Evolutionary conservation across 2,797 vertebrate genomes (phyloP).

Genomic region (Cyclura pinguis): DNA sequence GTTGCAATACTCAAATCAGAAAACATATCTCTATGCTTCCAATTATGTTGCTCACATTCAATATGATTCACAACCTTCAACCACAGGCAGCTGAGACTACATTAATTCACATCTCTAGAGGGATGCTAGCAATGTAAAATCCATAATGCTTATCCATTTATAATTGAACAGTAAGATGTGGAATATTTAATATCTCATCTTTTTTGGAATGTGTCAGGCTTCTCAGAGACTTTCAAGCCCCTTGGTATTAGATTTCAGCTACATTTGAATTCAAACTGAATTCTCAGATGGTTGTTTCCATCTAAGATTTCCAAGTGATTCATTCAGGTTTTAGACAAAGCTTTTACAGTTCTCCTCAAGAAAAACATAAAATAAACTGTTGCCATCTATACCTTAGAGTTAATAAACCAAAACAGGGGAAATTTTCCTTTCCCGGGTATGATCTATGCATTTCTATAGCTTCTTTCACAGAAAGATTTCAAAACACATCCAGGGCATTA

Average conservation of each 20-base stretch:
- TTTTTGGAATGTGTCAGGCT: conserved; percentile 22
- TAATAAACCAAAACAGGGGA: conserved; percentile 17
- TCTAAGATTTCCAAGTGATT: neutral
- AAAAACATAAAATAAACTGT: neutral
- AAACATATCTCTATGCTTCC: conserved; percentile 56
- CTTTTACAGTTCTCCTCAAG: conserved; percentile 5
- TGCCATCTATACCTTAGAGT: conserved; percentile 15
- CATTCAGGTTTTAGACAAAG: conserved; percentile 44
- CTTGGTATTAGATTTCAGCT: conserved; percentile 30
- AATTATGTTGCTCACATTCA: conserved; percentile 65
- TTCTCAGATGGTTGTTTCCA: neutral
- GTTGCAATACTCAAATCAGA: conserved; percentile 56
- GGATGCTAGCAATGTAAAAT: conserved; percentile 41
- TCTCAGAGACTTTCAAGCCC: conserved; percentile 21
- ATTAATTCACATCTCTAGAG: conserved; percentile 66
- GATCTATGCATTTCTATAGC: conserved; percentile 17
- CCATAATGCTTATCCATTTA: conserved; percentile 66
- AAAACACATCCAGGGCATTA: conserved; percentile 26
- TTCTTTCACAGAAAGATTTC: conserved; percentile 44
- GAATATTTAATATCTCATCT: conserved; percentile 40
- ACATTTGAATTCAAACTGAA: conserved; percentile 39
- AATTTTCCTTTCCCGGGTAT: neutral
- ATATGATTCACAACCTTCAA: conserved; percentile 67
- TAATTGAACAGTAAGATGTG: conserved; percentile 50
- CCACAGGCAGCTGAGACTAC: conserved; percentile 63